Percentiles rank a stretch among this genome's conserved stretches.
phyloP scores from a whole-genome alignment of 2,797 vertebrate genomes.

The Platalea minor region DNA sequence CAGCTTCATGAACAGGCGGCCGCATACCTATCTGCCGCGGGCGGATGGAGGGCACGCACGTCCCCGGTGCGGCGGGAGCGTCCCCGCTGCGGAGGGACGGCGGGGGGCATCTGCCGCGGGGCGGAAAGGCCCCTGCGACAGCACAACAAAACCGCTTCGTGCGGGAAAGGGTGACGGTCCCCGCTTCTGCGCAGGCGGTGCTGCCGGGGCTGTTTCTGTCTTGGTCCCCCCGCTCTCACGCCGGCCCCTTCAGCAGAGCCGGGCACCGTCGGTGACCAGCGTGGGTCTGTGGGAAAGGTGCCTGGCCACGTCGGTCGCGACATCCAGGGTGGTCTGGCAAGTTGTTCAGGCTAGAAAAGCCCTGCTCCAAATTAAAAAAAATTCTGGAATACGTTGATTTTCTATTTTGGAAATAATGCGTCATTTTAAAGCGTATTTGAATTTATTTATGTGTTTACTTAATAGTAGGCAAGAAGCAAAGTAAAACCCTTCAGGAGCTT shows the following conservation, averaged over 20 bases:
- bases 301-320: accelerated
- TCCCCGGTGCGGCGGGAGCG: accelerated
- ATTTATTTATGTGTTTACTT: not conserved
- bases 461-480: not conserved
- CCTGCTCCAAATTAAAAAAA: not conserved
- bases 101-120: accelerated
- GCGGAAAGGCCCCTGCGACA: accelerated
- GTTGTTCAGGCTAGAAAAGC: not conserved
- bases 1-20: not conserved
- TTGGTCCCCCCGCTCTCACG: accelerated
- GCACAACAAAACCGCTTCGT: accelerated
- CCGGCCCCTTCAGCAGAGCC: not conserved
- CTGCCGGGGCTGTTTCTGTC: not conserved
- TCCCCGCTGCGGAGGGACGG: accelerated
- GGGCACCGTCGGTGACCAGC: accelerated
- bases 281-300: not conserved
- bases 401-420: accelerated
- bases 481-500: no score
- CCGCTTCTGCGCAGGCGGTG: accelerated
- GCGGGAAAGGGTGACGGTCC: accelerated
- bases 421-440: not conserved
- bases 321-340: accelerated
- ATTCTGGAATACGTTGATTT: accelerated
- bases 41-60: not conserved
- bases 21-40: not conserved